Percentiles rank a stretch among this genome's conserved stretches.
Conservation (phyloP, 2,888 invertebrate genomes). For the Yponomeuta malinellus region DNA sequence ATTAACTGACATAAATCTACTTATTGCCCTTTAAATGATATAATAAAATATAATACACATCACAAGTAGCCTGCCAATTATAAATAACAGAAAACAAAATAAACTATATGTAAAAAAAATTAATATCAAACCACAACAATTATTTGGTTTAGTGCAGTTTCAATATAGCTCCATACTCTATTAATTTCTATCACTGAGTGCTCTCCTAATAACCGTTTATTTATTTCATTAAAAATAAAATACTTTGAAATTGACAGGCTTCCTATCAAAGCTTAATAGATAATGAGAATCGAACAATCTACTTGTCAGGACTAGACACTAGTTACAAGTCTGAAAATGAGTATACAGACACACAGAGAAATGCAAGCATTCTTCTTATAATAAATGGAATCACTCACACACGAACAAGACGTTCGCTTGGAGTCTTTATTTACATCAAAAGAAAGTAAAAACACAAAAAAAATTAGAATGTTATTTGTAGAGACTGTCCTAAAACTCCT, state of each 20-base stretch:
- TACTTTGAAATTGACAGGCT: constrained; percentile 47
- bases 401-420: constrained; percentile 42
- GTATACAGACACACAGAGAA: constrained; percentile 71
- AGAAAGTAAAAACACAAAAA: constrained; percentile 20
- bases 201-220: background rate
- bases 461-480: constrained; percentile 24
- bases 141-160: constrained; percentile 67
- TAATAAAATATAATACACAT: constrained; percentile 4
- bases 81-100: constrained; percentile 26
- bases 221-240: constrained; percentile 20
- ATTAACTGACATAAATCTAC: background rate
- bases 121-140: constrained; percentile 30
- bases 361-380: constrained; percentile 73
- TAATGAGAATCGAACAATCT: constrained; percentile 64
- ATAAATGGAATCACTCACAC: constrained; percentile 73
- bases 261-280: constrained; percentile 56
- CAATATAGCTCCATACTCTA: constrained; percentile 27
- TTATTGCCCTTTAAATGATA: constrained; percentile 2
- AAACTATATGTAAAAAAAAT: constrained; percentile 25
- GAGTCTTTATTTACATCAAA: constrained; percentile 63
- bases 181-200: constrained; percentile 26
- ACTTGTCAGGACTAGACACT: constrained; percentile 70
- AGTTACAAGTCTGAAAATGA: constrained; percentile 64
- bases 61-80: constrained; percentile 55
- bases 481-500: constrained; percentile 9